phyloP scores from a whole-genome alignment of 2,113 vertebrate species.

The Gobius niger region DNA sequence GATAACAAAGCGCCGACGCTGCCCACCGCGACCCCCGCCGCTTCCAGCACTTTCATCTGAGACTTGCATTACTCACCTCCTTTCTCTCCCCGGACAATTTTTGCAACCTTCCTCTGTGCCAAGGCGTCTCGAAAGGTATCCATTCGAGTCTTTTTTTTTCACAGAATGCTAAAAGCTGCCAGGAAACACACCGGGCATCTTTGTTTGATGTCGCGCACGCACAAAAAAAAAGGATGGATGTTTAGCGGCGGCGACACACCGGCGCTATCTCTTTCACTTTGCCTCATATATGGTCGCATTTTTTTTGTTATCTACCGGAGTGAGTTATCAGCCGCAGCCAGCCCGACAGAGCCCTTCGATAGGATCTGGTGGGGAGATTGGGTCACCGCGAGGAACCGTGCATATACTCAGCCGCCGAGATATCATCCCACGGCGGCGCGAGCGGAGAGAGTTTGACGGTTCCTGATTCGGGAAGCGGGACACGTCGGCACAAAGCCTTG shows the following conservation, averaged over 20 bases:
- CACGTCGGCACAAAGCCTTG: conserved; percentile 4
- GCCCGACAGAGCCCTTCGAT: conserved; percentile 33
- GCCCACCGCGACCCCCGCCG: conserved; percentile 42
- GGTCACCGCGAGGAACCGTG: conserved; percentile 29
- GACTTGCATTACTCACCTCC: conserved; percentile 55
- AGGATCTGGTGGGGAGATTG: conserved; percentile 36
- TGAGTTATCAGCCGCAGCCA: conserved; percentile 45
- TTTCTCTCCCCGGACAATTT: conserved; percentile 32
- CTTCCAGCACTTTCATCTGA: conserved; percentile 52
- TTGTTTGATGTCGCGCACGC: conserved; percentile 37
- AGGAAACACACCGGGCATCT: conserved; percentile 34
- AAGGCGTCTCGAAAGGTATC: conserved; percentile 37
- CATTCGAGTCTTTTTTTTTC: conserved; percentile 35
- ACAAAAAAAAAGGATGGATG: conserved; percentile 18
- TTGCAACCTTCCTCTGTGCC: conserved; percentile 31
- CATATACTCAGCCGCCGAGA: conserved; percentile 16
- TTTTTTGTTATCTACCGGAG: conserved; percentile 41
- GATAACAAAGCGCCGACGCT: conserved; percentile 70
- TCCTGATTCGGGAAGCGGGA: neutral
- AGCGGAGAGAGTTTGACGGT: conserved; percentile 6
- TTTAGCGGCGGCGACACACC: conserved; percentile 5
- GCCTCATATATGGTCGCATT: conserved; percentile 27
- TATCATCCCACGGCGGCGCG: conserved; percentile 13
- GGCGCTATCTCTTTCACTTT: conserved; percentile 30
- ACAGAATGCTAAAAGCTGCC: conserved; percentile 41